Conservation (phyloP, 2,888 invertebrate species). For the Phalera bucephala region DNA sequence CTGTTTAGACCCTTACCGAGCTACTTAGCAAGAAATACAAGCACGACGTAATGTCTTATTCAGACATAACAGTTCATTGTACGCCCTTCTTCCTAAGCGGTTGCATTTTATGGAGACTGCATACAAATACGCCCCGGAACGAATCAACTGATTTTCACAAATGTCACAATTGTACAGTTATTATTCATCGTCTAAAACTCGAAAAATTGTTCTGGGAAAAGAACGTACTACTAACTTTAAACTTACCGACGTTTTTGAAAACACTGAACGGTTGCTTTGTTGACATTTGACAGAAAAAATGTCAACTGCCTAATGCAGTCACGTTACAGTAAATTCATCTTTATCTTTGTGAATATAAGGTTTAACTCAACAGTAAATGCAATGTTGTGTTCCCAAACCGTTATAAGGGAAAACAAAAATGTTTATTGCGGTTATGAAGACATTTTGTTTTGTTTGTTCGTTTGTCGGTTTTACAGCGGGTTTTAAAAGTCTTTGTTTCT, state of each 20-base stretch:
- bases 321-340: conserved; percentile 8
- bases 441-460: conserved; percentile 31
- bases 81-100: too few species aligned
- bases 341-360: conserved; percentile 2
- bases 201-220: conserved; percentile 18
- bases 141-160: conserved; percentile 20
- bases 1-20: too few species aligned
- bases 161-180: conserved; percentile 24
- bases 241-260: conserved; percentile 10
- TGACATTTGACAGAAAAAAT: conserved; percentile 21
- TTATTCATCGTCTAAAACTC: conserved; percentile 7
- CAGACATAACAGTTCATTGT: too few species aligned
- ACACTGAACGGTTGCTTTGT: conserved; percentile 20
- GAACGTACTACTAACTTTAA: conserved; percentile 9
- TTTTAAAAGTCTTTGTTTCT: conserved; percentile 13
- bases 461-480: conserved; percentile 29
- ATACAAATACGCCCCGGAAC: conserved; percentile 20
- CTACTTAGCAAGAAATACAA: too few species aligned
- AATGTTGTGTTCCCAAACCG: conserved; percentile 21
- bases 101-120: too few species aligned
- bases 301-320: conserved; percentile 5
- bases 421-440: conserved; percentile 57
- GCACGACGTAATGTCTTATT: too few species aligned
- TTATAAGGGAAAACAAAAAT: conserved; percentile 37
- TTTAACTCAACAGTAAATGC: conserved; percentile 3